These are phyloP conservation scores for Ditula angustiorana DNA, from an alignment of 2,888 invertebrate genomes.

Conservation along the genomic window DNA sequence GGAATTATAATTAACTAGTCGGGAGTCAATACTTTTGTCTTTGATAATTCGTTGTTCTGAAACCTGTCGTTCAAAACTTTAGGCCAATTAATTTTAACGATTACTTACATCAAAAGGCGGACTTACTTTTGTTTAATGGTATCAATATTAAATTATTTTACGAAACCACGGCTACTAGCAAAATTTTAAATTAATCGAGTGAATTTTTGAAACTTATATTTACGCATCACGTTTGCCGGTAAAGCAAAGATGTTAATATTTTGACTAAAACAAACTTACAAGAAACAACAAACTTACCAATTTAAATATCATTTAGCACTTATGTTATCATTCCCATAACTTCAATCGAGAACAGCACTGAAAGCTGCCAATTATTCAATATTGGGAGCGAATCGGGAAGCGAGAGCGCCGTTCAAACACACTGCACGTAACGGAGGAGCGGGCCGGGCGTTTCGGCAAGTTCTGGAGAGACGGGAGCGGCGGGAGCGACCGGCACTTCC, in stretches of 20 bases:
- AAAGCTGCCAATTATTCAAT: slow-evolving; percentile 32
- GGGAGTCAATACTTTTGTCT: slow-evolving; percentile 6
- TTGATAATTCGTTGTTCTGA: slow-evolving; percentile 9
- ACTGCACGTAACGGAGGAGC: slow-evolving; percentile 17
- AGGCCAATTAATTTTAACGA: slow-evolving; percentile 2
- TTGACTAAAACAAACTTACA: background rate
- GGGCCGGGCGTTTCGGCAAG: slow-evolving; percentile 37
- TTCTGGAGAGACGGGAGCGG: slow-evolving; percentile 47
- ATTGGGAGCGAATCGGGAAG: slow-evolving; percentile 13
- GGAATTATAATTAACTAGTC: slow-evolving; percentile 6
- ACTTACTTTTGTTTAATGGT: background rate
- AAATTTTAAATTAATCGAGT: background rate
- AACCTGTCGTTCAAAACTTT: background rate
- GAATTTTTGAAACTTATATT: background rate
- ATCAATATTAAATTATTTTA: background rate
- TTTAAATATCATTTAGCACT: slow-evolving; percentile 33
- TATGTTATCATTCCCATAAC: slow-evolving; percentile 35
- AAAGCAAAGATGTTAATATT: background rate
- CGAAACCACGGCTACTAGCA: too few species aligned
- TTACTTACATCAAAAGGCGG: background rate
- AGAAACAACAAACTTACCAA: slow-evolving; percentile 23
- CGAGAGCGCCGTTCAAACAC: slow-evolving; percentile 16
- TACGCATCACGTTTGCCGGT: background rate
- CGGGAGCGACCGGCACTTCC: slow-evolving; percentile 69
- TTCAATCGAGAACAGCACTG: slow-evolving; percentile 26